Base-by-base conservation (phyloP, 2,113 vertebrate genomes). In the Neodontobutis hainanensis region DNA sequence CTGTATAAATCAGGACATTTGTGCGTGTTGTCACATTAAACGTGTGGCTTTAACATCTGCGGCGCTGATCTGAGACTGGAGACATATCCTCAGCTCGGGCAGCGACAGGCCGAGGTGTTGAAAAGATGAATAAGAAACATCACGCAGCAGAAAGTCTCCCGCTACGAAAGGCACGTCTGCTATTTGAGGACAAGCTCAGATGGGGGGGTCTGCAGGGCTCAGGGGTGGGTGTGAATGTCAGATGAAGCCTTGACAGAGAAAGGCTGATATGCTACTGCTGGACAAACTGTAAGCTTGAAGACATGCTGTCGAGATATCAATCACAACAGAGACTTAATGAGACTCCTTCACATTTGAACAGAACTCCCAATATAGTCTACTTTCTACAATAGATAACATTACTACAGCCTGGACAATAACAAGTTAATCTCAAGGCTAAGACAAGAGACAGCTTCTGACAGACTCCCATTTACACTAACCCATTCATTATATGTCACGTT, bases 61-160 rank as follows among this genome's bases (percentile, higher is more conserved):
- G 49, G 27, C n/a, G 10, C 8, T n/a, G 35, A 15, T 11, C 11
- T 27, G 1, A 49, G 3, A 8, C 4, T 4, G 5, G 5, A 11
- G 6, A 14, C 14, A 27, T 11, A 44, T 4, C 6, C 5, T 12
- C 9, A 3, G 58, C 40, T 50, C 51, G 11, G 4, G 35, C 4
- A 6, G 34, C 34, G 52, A 55, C 52, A 36, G 38, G 14, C 42
- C 45, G 36, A 77, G 62, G 80, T 53, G 72, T 36, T 12, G 73
- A 81, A 61, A 77, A 61, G 59, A 65, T 76, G 60, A 70, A 68
- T 52, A 67, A 58, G 65, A 74, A 71, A 61, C 56, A 53, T 27
- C 10, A 7, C 4, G 2, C 3, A 55, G 36, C 44, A 32, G 36
- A 63, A 16, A 34, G 44, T 7, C 50, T 36, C 42, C 62, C 1